Evolutionary conservation across 2,888 invertebrate genomes (phyloP).

Genomic region (Glyphotaelius pellucidus): DNA sequence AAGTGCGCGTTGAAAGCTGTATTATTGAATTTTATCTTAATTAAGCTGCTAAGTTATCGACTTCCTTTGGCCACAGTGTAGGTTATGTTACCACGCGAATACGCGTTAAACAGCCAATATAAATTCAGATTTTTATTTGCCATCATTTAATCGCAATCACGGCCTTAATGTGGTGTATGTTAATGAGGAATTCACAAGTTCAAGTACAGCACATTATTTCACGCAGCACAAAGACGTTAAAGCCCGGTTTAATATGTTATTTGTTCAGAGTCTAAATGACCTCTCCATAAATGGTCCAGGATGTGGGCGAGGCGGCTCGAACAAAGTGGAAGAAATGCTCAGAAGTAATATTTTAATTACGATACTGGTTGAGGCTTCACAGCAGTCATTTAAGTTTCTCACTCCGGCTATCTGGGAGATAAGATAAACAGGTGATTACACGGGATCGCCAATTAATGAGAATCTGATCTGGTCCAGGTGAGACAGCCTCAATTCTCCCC

Average conservation of each 20-base stretch:
- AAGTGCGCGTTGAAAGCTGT: background rate
- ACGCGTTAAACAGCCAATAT: background rate
- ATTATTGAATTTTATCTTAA: background rate
- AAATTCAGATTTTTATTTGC: background rate
- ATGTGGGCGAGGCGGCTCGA: constrained; percentile 32
- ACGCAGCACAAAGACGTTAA: constrained; percentile 8
- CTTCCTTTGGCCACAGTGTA: background rate
- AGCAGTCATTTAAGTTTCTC: constrained; percentile 21
- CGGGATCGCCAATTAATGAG: constrained; percentile 50
- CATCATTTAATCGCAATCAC: constrained; percentile 6
- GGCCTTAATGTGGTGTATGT: background rate
- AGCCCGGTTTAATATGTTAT: constrained; percentile 1
- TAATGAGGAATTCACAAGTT: constrained; percentile 24
- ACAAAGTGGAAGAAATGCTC: constrained; percentile 8
- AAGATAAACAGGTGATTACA: constrained; percentile 46
- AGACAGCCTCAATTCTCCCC: constrained; percentile 1
- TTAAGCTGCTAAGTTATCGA: background rate
- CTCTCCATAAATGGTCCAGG: background rate
- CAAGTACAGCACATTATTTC: background rate
- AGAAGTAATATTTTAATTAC: constrained; percentile 30
- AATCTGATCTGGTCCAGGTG: constrained; percentile 24
- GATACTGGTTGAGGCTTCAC: constrained; percentile 21
- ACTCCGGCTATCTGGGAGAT: constrained; percentile 32
- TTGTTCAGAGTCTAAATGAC: constrained; percentile 23
- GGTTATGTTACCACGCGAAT: background rate